phyloP scores from a whole-genome alignment of 2,888 invertebrate species.

The Baronia brevicornis region DNA sequence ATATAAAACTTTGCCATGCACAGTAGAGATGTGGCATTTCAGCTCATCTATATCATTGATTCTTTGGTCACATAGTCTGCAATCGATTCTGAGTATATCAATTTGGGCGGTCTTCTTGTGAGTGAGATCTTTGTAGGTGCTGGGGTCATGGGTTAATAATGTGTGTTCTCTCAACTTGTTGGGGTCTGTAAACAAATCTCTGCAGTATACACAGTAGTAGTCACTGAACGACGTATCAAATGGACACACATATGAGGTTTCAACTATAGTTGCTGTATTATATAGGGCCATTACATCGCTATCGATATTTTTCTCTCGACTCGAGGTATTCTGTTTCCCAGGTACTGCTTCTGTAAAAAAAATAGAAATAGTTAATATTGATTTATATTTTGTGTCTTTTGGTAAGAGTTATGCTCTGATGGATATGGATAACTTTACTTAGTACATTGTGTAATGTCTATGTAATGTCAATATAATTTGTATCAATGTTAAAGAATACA shows the following conservation, averaged over 20 bases:
- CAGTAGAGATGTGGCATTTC: slow-evolving; percentile 35
- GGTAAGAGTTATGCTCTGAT: too few species aligned
- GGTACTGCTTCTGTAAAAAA: slow-evolving; percentile 11
- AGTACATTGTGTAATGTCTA: too few species aligned
- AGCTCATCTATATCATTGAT: slow-evolving; percentile 39
- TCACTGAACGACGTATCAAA: slow-evolving; percentile 55
- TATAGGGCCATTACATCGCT: slow-evolving; percentile 31
- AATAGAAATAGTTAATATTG: neutral
- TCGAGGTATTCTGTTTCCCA: neutral
- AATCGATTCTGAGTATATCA: slow-evolving; percentile 49
- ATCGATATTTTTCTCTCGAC: slow-evolving; percentile 13
- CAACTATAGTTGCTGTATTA: slow-evolving; percentile 43
- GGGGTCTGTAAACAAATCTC: slow-evolving; percentile 43
- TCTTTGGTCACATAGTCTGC: slow-evolving; percentile 41
- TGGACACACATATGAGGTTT: slow-evolving; percentile 53
- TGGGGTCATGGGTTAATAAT: slow-evolving; percentile 41
- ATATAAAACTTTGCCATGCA: slow-evolving; percentile 33
- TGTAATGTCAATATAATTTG: too few species aligned
- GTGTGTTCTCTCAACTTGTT: slow-evolving; percentile 47
- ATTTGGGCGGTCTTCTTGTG: slow-evolving; percentile 42
- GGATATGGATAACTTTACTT: too few species aligned
- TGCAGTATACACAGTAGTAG: slow-evolving; percentile 46
- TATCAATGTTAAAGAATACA: too few species aligned
- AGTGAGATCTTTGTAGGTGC: slow-evolving; percentile 35
- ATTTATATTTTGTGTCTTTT: too few species aligned